Evolutionary conservation across 2,888 invertebrate species (phyloP).

Genomic region (Scelioninae gen. 1): DNA sequence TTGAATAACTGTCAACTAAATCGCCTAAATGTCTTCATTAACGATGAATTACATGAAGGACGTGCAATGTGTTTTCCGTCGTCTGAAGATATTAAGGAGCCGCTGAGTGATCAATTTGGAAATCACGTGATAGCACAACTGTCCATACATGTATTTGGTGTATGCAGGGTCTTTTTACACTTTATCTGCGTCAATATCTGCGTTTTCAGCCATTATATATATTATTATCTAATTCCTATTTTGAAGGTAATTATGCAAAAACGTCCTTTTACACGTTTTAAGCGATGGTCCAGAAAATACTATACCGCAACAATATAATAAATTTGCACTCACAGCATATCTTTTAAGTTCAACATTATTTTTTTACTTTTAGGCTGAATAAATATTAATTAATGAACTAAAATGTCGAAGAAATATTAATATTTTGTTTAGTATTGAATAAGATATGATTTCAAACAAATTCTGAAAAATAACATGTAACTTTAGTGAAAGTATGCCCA

Average conservation of each 20-base stretch:
- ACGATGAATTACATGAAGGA: too few relatives aligned
- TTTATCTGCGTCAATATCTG: neutral
- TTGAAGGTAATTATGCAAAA: neutral
- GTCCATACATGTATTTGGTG: too few relatives aligned
- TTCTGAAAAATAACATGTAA: constrained; percentile 31
- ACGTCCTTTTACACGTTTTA: constrained; percentile 13
- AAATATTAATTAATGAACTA: too few relatives aligned
- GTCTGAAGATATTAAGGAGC: too few relatives aligned
- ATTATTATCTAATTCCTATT: constrained; percentile 4
- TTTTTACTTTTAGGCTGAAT: neutral
- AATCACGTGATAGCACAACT: too few relatives aligned
- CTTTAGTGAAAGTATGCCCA: constrained; percentile 42
- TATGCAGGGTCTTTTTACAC: too few relatives aligned
- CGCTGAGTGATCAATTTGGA: too few relatives aligned
- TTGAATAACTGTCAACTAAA: too few relatives aligned
- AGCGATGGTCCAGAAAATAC: constrained; percentile 45
- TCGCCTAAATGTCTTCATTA: too few relatives aligned
- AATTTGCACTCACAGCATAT: constrained; percentile 26
- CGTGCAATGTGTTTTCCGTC: too few relatives aligned
- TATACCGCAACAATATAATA: constrained; percentile 38
- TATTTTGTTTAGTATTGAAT: constrained; percentile 6
- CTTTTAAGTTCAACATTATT: neutral
- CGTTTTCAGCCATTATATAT: neutral
- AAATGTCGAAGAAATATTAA: neutral
- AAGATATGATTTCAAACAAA: constrained; percentile 21